Evolutionary conservation across 2,888 invertebrate genomes (phyloP).

Genomic region (Campoplex capitator): DNA sequence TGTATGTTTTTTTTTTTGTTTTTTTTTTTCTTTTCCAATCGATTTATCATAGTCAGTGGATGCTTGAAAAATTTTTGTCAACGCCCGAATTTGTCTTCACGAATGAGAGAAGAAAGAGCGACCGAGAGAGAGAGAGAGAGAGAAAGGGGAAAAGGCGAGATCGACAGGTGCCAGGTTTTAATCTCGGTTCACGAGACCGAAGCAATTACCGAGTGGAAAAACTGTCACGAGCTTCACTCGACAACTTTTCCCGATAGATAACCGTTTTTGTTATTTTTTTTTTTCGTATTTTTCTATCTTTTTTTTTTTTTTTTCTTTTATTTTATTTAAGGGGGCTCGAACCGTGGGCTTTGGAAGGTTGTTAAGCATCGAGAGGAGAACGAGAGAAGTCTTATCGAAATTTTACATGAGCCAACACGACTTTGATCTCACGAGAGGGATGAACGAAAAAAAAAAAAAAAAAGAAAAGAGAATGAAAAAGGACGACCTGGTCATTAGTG

Average conservation of each 20-base stretch:
- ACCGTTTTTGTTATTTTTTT: not conserved
- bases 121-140: not conserved
- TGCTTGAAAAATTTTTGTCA: constrained; percentile 47
- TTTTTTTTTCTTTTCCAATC: not conserved
- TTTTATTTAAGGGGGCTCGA: constrained; percentile 5
- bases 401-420: constrained; percentile 58
- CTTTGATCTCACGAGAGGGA: constrained; percentile 63
- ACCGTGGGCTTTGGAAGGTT: constrained; percentile 22
- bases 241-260: constrained; percentile 28
- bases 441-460: constrained; percentile 7
- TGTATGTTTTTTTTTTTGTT: not conserved
- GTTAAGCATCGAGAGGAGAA: constrained; percentile 16
- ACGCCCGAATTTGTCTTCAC: constrained; percentile 23
- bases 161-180: constrained; percentile 48
- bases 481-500: constrained; percentile 75
- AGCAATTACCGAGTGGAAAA: constrained; percentile 52
- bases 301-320: not conserved
- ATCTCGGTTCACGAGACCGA: constrained; percentile 14
- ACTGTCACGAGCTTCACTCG: not conserved
- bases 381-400: constrained; percentile 46
- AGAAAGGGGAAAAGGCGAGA: constrained; percentile 5
- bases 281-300: no score
- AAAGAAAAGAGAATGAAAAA: constrained; percentile 9
- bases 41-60: constrained; percentile 43
- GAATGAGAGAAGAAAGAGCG: not conserved